Conservation (phyloP, 2,113 vertebrate species). For the Rostratula benghalensis region DNA sequence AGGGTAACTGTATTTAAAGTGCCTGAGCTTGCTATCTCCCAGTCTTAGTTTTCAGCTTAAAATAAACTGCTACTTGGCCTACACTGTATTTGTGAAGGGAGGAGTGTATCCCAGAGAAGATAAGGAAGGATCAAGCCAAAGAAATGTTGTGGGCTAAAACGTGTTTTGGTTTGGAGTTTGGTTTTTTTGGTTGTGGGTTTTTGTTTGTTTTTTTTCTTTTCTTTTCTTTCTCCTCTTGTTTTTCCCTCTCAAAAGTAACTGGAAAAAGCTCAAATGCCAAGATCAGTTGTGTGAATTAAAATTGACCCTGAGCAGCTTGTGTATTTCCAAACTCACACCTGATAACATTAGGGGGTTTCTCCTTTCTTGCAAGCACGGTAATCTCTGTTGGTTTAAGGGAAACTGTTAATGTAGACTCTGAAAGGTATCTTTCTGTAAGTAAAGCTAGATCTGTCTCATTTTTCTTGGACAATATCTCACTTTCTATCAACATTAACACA, state of each 20-base stretch:
- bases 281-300: background rate
- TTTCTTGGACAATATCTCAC: background rate
- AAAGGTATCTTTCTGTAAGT: background rate
- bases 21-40: background rate
- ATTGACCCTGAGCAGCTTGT: background rate
- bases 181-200: no score
- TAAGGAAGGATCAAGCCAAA: background rate
- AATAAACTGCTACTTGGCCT: background rate
- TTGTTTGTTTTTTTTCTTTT: background rate
- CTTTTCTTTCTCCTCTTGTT: background rate
- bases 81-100: background rate
- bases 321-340: background rate
- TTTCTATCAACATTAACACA: background rate
- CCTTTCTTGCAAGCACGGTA: background rate
- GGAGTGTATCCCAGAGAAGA: background rate
- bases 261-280: background rate
- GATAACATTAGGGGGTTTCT: background rate
- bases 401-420: background rate
- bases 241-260: background rate
- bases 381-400: background rate
- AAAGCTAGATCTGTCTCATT: background rate
- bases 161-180: background rate
- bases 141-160: background rate
- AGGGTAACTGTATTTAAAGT: background rate
- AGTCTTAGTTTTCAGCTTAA: background rate